Evolutionary conservation across 2,797 vertebrate genomes (phyloP), one percentile per base, ranked within the genome.

Genomic region (Coluber constrictor): DNA sequence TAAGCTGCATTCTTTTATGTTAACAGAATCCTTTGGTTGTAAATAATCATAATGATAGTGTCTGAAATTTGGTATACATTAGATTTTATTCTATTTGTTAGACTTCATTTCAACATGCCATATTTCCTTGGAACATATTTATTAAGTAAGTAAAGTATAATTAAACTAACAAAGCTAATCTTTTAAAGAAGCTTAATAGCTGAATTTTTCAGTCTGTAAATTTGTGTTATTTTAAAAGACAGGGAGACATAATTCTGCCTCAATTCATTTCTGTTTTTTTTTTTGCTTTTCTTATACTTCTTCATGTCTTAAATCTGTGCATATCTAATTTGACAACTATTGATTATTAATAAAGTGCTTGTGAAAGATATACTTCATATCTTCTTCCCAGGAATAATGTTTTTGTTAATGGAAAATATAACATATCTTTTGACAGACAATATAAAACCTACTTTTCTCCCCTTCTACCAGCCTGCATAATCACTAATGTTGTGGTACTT

Each of bases 61-160:
- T 97, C 96, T 97, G 97, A 97, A 97, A 97, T 97, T 97, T 97
- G 93, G 96, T 97, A 97, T 97, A 97, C 97, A 97, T 97, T 97
- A 96, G 97, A 96, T 97, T 97, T 97, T 98, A 92, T 97, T 96
- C 96, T 97, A 97, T 97, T 97, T 98, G 97, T 96, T 94, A 96
- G 95, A 93, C 96, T 95, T 98, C 97, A 97, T 97, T 98, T 97
- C 97, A 98, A 97, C 97, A 97, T 97, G 96, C 97, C 96, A 97
- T 97, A 97, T 97, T 97, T 98, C 96, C 97, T 97, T 97, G 98
- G 97, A 98, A 98, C 95, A 97, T 98, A 97, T 98, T 98, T 98
- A 98, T 98, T 98, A 98, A 98, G 98, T 98, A 98, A 92, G 96
- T 97, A 96, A 97, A 96, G 97, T 97, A 97, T 98, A 98, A 98